Percentiles rank a stretch among this genome's conserved stretches.
phyloP scores from a whole-genome alignment of 2,113 vertebrate genomes.

The Dissostichus mawsoni region DNA sequence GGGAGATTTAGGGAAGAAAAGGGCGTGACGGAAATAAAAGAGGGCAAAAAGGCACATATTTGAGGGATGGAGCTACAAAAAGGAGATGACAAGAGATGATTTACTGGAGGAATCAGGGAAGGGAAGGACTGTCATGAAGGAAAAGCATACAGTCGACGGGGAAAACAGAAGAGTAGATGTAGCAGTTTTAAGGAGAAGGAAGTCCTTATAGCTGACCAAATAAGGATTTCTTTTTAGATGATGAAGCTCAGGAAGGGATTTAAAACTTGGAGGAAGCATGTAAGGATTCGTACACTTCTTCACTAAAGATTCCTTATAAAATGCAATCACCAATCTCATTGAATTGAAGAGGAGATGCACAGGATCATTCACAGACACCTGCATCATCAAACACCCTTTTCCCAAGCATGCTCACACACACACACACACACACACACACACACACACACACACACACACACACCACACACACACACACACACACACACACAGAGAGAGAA shows the following conservation, averaged over 20 bases:
- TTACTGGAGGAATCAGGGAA: background rate
- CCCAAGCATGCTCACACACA: background rate
- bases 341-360: background rate
- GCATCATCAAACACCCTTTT: background rate
- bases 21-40: background rate
- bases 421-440: background rate
- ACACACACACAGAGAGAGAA: background rate
- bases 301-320: background rate
- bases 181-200: too few relatives aligned
- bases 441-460: background rate
- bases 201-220: too few relatives aligned
- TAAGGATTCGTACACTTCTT: too few relatives aligned
- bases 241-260: too few relatives aligned
- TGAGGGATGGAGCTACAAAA: background rate
- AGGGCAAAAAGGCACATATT: background rate
- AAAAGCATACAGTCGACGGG: too few relatives aligned
- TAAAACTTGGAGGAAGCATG: too few relatives aligned
- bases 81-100: background rate
- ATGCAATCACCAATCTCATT: background rate
- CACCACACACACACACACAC: background rate
- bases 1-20: constrained; percentile 29
- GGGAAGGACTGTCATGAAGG: background rate
- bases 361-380: background rate
- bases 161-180: too few relatives aligned
- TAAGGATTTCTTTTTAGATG: too few relatives aligned